Base-by-base conservation (phyloP, 2,797 vertebrate genomes). In the Galago senegalensis region DNA sequence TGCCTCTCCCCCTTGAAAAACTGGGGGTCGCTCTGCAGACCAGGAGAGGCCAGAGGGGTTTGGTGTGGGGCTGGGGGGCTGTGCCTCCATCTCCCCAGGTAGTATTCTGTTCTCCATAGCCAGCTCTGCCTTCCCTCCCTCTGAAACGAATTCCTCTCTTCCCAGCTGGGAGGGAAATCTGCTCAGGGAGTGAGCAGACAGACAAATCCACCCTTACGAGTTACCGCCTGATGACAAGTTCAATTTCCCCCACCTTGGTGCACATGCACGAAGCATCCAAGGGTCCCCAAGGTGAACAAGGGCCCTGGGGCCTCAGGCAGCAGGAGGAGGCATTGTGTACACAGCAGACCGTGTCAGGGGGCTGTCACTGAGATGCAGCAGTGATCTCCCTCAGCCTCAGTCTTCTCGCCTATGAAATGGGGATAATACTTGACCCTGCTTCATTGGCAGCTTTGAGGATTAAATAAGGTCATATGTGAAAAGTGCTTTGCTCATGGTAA, bases 31-130 rank as follows among this genome's bases (percentile, higher is more conserved):
- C 34, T 23, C 29, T 70, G 53, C 34, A 34, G 89, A 29, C 56
- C 17, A 23, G 43, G n/a, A 69, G n/a, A 70, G 27, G 29, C 27
- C 29, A n/a, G 21, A 1, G 1, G 6, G 25, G 56, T 37, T 43
- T 1, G 6, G 11, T 40, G 21, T 3, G 34, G 14, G 43, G 17
- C 40, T 53, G 14, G 20, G 70, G 77, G 89, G 60, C 46, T 12
- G 17, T 0, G 63, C 7, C 49, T 20, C 7, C 34, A 0, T n/a
- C 14, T 60, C 34, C 53, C 34, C 1, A 17, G 0, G 21, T 23
- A 83, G 46, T 5, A 17, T 20, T 49, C 18, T 12, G 21, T 53
- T 53, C 56, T 49, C 43, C 3, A 18, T 5, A 7, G 29, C 6
- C 16, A 0, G 61, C 61, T 31, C 40, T 17, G 16, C 10, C 17